Percentiles rank a stretch among this genome's conserved stretches.
Evolutionary conservation across 1,140 invertebrate species (phyloP).

Genomic region (Formica selysi): DNA sequence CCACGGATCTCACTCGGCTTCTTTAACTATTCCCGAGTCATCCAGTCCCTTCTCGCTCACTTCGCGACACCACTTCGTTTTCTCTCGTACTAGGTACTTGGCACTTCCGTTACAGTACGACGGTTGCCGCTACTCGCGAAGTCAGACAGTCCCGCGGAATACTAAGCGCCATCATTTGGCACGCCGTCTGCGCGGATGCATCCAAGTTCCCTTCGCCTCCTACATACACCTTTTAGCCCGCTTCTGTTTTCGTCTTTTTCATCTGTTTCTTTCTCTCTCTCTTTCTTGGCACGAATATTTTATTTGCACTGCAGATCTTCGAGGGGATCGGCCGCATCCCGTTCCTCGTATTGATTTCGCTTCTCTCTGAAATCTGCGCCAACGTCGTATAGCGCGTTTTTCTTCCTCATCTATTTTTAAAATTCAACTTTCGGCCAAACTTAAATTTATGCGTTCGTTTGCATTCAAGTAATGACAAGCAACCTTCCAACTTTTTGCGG

Average conservation of each 20-base stretch:
- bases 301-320: not conserved
- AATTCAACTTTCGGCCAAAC: constrained; percentile 20
- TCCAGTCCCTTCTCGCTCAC: constrained; percentile 26
- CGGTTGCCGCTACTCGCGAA: constrained; percentile 79
- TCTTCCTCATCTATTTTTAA: constrained; percentile 8
- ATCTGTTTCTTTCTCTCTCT: constrained; percentile 32
- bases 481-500: not conserved
- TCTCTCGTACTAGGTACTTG: constrained; percentile 76
- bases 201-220: constrained; percentile 43
- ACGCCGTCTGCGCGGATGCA: constrained; percentile 69
- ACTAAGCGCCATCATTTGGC: constrained; percentile 83
- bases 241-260: not conserved
- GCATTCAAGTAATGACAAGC: not conserved
- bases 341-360: constrained; percentile 43
- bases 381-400: constrained; percentile 3
- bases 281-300: constrained; percentile 60
- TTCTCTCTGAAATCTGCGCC: constrained; percentile 19
- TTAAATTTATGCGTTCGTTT: not conserved
- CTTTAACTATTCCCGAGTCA: constrained; percentile 53
- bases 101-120: constrained; percentile 80
- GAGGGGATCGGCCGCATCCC: constrained; percentile 39
- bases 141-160: constrained; percentile 78
- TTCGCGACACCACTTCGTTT: constrained; percentile 70
- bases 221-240: not conserved
- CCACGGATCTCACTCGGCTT: constrained; percentile 17